Percentiles rank a stretch among this genome's conserved stretches.
These are phyloP conservation scores for Thalpophila matura DNA, from an alignment of 2,888 invertebrate genomes.

Conservation along the genomic window DNA sequence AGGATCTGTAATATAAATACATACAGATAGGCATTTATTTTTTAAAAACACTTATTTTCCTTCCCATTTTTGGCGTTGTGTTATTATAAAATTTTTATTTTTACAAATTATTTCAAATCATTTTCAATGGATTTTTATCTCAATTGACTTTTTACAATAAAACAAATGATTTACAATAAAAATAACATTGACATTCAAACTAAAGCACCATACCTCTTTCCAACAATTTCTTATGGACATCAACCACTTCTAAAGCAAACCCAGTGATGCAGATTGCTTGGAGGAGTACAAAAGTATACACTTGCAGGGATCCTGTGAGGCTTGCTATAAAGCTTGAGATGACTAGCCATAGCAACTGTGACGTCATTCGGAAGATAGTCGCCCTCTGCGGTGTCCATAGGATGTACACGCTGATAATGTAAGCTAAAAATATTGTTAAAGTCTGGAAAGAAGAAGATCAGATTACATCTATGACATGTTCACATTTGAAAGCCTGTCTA, in stretches of 20 bases:
- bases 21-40: too few relatives aligned
- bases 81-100: too few relatives aligned
- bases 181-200: slow-evolving; percentile 1
- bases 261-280: slow-evolving; percentile 93
- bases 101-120: too few relatives aligned
- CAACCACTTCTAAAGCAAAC: slow-evolving; percentile 91
- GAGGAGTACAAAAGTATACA: slow-evolving; percentile 93
- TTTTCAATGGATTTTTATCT: too few relatives aligned
- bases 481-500: too few relatives aligned
- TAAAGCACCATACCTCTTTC: slow-evolving; percentile 86
- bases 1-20: slow-evolving; percentile 76
- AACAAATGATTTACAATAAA: too few relatives aligned
- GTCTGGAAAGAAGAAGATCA: slow-evolving; percentile 89
- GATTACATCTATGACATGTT: too few relatives aligned
- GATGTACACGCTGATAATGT: slow-evolving; percentile 93
- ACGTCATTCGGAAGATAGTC: slow-evolving; percentile 92
- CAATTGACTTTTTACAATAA: too few relatives aligned
- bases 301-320: slow-evolving; percentile 93
- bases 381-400: slow-evolving; percentile 94
- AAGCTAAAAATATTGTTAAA: slow-evolving; percentile 92
- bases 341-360: slow-evolving; percentile 94
- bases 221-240: slow-evolving; percentile 88
- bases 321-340: slow-evolving; percentile 94
- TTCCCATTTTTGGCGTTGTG: too few relatives aligned
- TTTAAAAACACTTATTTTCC: too few relatives aligned